phyloP scores from a whole-genome alignment of 2,113 vertebrate genomes.

The Australoheros scitulus region DNA sequence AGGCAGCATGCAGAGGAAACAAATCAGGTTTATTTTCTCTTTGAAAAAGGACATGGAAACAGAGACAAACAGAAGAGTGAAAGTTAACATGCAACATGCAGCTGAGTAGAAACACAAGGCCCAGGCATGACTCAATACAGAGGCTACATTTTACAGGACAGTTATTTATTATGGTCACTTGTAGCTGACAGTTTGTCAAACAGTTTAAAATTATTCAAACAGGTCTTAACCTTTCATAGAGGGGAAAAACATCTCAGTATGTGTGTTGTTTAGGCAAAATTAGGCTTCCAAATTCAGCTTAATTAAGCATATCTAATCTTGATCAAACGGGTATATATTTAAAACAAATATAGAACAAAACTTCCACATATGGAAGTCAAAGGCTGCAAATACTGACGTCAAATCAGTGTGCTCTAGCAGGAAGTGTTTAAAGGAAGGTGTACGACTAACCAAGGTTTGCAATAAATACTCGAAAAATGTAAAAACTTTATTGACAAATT shows the following conservation, averaged over 20 bases:
- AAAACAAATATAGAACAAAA: neutral
- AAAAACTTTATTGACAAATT: too few relatives aligned
- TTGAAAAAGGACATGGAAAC: conserved; percentile 45
- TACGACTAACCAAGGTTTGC: too few relatives aligned
- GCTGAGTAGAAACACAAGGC: conserved; percentile 14
- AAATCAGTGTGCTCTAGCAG: neutral
- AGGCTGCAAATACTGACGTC: neutral
- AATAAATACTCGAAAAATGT: too few relatives aligned
- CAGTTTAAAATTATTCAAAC: too few relatives aligned
- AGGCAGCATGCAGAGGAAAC: conserved; percentile 53
- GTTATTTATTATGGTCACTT: neutral
- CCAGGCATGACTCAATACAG: neutral
- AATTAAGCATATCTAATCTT: neutral
- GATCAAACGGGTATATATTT: neutral
- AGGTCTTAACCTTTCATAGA: neutral
- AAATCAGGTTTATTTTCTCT: conserved; percentile 51
- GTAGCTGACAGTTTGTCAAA: too few relatives aligned
- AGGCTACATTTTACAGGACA: neutral
- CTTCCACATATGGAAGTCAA: neutral
- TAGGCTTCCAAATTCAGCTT: neutral
- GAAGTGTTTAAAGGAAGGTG: neutral
- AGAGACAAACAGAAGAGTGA: conserved; percentile 38
- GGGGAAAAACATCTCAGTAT: neutral
- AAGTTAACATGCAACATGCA: conserved; percentile 45
- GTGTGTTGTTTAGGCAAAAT: neutral